Base-by-base conservation (phyloP, 2,113 vertebrate genomes). In the Callorhinus ursinus region DNA sequence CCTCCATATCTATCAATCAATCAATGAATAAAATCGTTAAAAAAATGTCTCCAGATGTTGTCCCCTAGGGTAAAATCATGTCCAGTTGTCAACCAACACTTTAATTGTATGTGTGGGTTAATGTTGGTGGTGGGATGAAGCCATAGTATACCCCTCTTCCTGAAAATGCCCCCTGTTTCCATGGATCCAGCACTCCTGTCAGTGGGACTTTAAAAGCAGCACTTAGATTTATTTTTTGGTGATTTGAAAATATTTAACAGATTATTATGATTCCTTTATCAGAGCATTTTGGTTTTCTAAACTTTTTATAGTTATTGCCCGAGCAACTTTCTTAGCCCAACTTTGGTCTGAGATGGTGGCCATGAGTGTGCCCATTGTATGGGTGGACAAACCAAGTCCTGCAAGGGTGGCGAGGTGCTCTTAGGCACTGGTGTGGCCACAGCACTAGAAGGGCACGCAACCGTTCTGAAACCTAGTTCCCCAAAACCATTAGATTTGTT, bases 81-180 rank as follows among this genome's bases (percentile, higher is more conserved):
- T 5, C 15, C 26, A 2, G 12, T 7, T 31, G 69, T 22, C 18
- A 74, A 59, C 8, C 24, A 22, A 8, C 1, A 3, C 19, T 74
- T 61, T 11, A 4, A 13, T 53, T 42, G 33, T 31, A 53, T 24
- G 13, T 6, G 14, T 5, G 26, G 26, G 53, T 33, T 39, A 49
- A n/a, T 8, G 11, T 28, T 39, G 16, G 16, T 4, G 14, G 11
- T 28, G 18, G 26, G 26, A 22, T 36, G 7, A 39, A 24, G 31
- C 18, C 14, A 1, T 3, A 49, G 24, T n/a, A 0, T 7, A 49
- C 2, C 0, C n/a, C 12, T 24, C 18, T 67, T 21, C 19, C 0
- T 2, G 11, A 16, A 10, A 15, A 4, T 0, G 4, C 7, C 28
- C 61, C 19, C 6, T 11, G 4, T 46, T 65, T 42, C 13, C 19